Evolutionary conservation across 2,113 vertebrate genomes (phyloP).

Genomic region (Tachysurus fulvidraco): DNA sequence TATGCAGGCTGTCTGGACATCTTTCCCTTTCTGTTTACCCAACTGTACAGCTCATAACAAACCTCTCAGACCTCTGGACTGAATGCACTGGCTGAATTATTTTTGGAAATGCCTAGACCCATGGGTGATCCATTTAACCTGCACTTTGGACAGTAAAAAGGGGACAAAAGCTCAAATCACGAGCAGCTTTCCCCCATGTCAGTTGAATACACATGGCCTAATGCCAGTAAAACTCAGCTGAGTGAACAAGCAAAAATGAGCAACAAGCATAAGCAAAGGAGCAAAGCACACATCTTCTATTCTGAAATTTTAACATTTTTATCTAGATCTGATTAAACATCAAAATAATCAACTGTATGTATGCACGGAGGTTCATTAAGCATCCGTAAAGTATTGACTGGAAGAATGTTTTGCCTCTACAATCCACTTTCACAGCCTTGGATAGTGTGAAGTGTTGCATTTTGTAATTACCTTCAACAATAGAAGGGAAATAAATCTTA

Average conservation of each 20-base stretch:
- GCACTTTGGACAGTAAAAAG: conserved; percentile 58
- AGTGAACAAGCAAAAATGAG: not conserved
- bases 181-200: conserved; percentile 5
- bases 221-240: not conserved
- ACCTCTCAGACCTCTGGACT: conserved; percentile 41
- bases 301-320: not conserved
- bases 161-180: conserved; percentile 1
- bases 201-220: conserved; percentile 18
- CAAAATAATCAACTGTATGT: not conserved
- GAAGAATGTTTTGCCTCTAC: not conserved
- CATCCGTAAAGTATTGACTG: not conserved
- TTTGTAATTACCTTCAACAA: not conserved
- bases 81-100: conserved; percentile 58
- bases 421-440: not conserved
- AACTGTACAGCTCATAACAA: conserved; percentile 48
- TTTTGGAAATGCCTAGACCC: conserved; percentile 60
- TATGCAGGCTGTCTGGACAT: not conserved
- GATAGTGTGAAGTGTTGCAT: conserved; percentile 1
- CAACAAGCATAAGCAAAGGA: not conserved
- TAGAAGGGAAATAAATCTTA: conserved; percentile 25
- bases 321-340: conserved; percentile 4
- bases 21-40: not conserved
- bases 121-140: conserved; percentile 47
- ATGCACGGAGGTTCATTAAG: not conserved
- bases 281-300: not conserved